Evolutionary conservation across 2,113 vertebrate species (phyloP).

Genomic region (Bambusicola thoracicus): DNA sequence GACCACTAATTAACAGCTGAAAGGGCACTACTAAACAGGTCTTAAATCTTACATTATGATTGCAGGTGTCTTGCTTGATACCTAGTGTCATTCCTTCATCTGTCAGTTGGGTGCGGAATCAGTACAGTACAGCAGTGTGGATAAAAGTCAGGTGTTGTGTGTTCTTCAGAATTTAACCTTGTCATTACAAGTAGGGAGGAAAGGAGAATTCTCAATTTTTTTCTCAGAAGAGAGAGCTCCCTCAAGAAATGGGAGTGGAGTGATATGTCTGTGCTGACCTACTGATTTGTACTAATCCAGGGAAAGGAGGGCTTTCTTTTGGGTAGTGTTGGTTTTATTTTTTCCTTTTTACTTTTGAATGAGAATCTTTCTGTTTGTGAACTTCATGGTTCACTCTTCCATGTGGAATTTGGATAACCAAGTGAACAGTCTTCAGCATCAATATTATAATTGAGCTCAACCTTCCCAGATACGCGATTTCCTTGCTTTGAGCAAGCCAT

Average conservation of each 20-base stretch:
- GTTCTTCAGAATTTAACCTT: not conserved
- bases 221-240: not conserved
- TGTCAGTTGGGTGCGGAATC: not conserved
- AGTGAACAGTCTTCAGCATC: not conserved
- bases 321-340: not conserved
- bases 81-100: not conserved
- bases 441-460: not conserved
- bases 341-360: not conserved
- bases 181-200: not conserved
- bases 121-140: not conserved
- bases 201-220: not conserved
- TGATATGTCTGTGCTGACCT: not conserved
- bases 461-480: not conserved
- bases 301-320: not conserved
- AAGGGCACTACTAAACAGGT: not conserved
- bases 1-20: not conserved
- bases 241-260: not conserved
- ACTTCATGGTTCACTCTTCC: not conserved
- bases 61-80: not conserved
- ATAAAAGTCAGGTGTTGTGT: not conserved
- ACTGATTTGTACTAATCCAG: fast-evolving
- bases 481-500: not conserved
- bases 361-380: not conserved
- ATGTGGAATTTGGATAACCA: not conserved
- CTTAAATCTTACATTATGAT: not conserved